Base-by-base conservation (phyloP, 2,797 vertebrate species). In the Calcarius lapponicus region DNA sequence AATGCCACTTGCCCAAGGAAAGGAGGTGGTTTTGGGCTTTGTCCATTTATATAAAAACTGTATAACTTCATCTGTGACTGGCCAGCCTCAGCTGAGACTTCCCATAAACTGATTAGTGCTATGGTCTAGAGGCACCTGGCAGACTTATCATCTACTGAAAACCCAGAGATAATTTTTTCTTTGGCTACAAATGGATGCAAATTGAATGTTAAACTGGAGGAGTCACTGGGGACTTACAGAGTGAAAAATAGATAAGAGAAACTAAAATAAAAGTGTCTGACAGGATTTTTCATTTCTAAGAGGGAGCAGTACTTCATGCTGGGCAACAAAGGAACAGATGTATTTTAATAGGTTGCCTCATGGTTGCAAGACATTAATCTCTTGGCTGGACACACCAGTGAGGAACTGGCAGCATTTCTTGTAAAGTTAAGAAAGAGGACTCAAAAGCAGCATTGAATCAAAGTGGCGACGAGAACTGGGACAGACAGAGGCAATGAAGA, bases 121-220 rank as follows among this genome's bases (percentile, higher is more conserved):
- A 4, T 72, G 80, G 80, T 80, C 83, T 84, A 76, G 80, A 95
- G 88, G 86, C 58, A 94, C 62, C 88, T 95, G 90, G 83, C 71
- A 95, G 74, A 93, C 73, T 83, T 88, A 92, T 57, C 57, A 61
- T 50, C 13, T 43, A 36, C 61, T 72, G 67, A 76, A 93, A 91
- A 86, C 9, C 61, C 25, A 90, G 43, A 88, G 43, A 79, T 92
- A 84, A 79, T 40, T 90, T 94, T 80, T 83, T 40, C 29, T 94
- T 86, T 28, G n/a, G 67, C 74, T 79, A 56, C 60, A 95, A 90
- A 95, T 94, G 92, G 90, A 84, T 95, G 83, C 40, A 93, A 93
- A 95, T 94, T 88, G 72, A 92, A 92, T 75, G 85, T 48, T 90
- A 62, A 79, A 66, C 62, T 92, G 64, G 26, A 88, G 81, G 79